phyloP scores from a whole-genome alignment of 2,113 vertebrate genomes.

The Circaetus cinerascens region DNA sequence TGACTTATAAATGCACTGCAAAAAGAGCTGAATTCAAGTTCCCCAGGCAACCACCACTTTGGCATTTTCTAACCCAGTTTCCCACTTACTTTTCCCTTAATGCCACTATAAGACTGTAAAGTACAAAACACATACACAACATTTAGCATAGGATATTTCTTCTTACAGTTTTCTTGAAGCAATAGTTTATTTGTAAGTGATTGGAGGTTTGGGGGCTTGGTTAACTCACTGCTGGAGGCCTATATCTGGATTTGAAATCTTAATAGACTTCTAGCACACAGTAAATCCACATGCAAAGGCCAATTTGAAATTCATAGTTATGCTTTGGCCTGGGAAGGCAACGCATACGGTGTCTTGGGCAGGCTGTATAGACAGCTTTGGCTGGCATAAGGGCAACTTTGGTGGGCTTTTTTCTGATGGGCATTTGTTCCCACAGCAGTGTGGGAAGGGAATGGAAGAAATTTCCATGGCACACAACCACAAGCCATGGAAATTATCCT shows the following conservation, averaged over 20 bases:
- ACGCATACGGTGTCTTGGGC: background rate
- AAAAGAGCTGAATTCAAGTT: background rate
- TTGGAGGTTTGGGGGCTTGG: background rate
- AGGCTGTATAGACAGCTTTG: background rate
- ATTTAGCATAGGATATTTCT: background rate
- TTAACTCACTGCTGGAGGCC: background rate
- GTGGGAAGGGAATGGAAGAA: background rate
- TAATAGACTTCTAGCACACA: background rate
- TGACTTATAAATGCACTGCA: background rate
- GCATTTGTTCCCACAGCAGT: background rate
- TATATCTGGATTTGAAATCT: background rate
- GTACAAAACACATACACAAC: background rate
- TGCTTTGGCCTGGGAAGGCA: background rate
- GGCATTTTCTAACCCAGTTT: background rate
- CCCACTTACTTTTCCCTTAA: background rate
- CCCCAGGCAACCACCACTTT: background rate
- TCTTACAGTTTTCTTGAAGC: background rate
- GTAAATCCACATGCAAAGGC: background rate
- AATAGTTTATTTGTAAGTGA: background rate
- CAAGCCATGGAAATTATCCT: background rate
- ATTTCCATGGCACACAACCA: background rate
- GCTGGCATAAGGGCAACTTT: background rate
- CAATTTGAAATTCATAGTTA: background rate
- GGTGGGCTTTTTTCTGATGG: background rate
- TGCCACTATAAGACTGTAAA: background rate